Base-by-base conservation (phyloP, 2,888 invertebrate genomes). In the Drosophila pegasa region DNA sequence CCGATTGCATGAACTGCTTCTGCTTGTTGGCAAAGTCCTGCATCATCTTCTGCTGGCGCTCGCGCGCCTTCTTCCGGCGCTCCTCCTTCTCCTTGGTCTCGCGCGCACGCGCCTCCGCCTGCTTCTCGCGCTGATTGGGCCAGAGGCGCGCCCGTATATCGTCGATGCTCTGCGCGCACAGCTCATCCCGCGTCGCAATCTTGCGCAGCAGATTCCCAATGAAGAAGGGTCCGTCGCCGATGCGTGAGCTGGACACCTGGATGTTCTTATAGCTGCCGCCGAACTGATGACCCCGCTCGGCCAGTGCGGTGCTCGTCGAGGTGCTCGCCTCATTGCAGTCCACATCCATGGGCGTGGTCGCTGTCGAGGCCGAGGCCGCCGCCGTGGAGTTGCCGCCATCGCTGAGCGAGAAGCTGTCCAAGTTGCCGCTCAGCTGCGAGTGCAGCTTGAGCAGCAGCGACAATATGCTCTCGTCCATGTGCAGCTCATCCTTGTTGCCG, bases 21-120 rank as follows among this genome's bases (percentile, higher is more conserved):
- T 98, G 98, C 80, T 96, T 95, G 35, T 95, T 95, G 9, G 97
- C 97, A 93, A 98, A 98, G 90, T 98, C 97, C 33, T 96, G 96
- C 97, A 99, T 97, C 78, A 99, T 92, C 90, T 97, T 97, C 88
- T 97, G 95, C 90, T 98, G 98, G 1, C 98, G 94, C 87, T 98
- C 98, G 81, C 96, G 96, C 0, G 98, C 98, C 74, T 95, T 94
- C 31, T 95, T 94, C 29, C 97, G 94, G n/a, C 97, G 94, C 88
- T 97, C 97, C 84, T 97, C 97, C 74, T 96, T 94, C 88, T 97
- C 97, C 60, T 94, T 92, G 48, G 92, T 88, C 75, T 93, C 94
- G 91, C 94, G 91, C 1, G 94, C 94, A 41, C 94, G 94, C 78
- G 95, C 95, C 88, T 96, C 96, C 66, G 96, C 95, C 91, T 96